Percentiles rank a stretch among this genome's conserved stretches.
phyloP scores from a whole-genome alignment of 2,797 vertebrate species.

The Rhinophrynus dorsalis region DNA sequence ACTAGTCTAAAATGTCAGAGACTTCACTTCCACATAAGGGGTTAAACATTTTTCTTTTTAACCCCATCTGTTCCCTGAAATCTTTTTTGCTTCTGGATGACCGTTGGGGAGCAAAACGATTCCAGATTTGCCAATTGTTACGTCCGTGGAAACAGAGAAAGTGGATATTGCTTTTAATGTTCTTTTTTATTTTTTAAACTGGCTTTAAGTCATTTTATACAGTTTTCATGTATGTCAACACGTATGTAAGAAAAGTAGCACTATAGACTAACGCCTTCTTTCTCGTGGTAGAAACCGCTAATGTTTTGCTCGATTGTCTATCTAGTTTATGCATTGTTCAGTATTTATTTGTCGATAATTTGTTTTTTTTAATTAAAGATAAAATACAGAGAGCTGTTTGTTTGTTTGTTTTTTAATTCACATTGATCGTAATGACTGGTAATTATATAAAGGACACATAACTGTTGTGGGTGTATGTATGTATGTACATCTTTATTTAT shows the following conservation, averaged over 20 bases:
- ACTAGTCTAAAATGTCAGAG: no score
- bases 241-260: conserved; percentile 2
- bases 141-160: background rate
- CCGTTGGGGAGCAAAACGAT: no score
- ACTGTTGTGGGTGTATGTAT: no score
- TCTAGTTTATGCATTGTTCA: background rate
- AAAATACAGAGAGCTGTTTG: background rate
- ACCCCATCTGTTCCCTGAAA: no score
- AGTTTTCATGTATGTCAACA: conserved; percentile 17
- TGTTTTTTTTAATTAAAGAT: conserved; percentile 32
- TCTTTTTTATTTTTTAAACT: background rate
- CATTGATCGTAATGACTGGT: no score
- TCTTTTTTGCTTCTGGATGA: no score
- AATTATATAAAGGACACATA: no score
- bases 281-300: conserved; percentile 14
- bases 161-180: background rate
- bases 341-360: conserved; percentile 50
- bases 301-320: background rate
- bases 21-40: no score
- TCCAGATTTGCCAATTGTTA: background rate
- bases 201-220: conserved; percentile 20
- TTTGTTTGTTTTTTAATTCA: no score
- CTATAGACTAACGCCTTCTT: background rate
- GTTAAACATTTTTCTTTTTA: no score
- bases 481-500: no score